Percentiles rank a stretch among this genome's conserved stretches.
Evolutionary conservation across 2,797 vertebrate genomes (phyloP).

Genomic region (Leptoclinus maculatus): DNA sequence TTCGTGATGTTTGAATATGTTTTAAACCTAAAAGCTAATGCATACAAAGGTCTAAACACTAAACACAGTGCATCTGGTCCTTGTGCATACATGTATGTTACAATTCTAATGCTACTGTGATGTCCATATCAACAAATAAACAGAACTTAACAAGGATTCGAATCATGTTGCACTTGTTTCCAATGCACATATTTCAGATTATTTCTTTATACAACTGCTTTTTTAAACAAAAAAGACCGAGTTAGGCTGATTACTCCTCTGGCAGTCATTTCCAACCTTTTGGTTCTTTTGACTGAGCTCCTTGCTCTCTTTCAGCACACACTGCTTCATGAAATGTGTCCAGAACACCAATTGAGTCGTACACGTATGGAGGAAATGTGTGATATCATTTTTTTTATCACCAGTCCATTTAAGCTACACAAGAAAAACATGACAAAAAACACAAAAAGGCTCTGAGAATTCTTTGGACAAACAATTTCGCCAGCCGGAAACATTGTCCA

Average conservation of each 20-base stretch:
- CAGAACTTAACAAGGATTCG: not conserved
- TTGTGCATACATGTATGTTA: too few species aligned
- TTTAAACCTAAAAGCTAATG: slow-evolving; percentile 23
- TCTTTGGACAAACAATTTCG: too few species aligned
- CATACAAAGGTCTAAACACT: not conserved
- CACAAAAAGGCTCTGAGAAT: too few species aligned
- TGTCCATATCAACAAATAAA: too few species aligned
- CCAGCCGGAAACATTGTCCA: too few species aligned
- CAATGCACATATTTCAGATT: not conserved
- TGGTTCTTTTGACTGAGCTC: not conserved
- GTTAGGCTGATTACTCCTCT: not conserved
- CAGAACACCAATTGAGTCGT: too few species aligned
- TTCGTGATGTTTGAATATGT: slow-evolving; percentile 6
- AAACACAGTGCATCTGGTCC: too few species aligned
- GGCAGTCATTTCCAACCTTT: not conserved
- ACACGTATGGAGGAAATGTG: too few species aligned
- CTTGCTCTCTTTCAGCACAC: not conserved
- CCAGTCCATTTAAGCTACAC: too few species aligned
- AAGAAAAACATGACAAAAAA: too few species aligned
- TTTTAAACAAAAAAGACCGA: not conserved
- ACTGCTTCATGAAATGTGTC: slow-evolving; percentile 1
- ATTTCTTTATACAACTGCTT: not conserved
- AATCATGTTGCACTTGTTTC: not conserved
- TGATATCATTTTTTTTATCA: too few species aligned
- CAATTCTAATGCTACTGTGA: too few species aligned